Percentiles rank a stretch among this genome's conserved stretches.
phyloP scores from a whole-genome alignment of 1,140 invertebrate species.

The Drosophila ohnishii region DNA sequence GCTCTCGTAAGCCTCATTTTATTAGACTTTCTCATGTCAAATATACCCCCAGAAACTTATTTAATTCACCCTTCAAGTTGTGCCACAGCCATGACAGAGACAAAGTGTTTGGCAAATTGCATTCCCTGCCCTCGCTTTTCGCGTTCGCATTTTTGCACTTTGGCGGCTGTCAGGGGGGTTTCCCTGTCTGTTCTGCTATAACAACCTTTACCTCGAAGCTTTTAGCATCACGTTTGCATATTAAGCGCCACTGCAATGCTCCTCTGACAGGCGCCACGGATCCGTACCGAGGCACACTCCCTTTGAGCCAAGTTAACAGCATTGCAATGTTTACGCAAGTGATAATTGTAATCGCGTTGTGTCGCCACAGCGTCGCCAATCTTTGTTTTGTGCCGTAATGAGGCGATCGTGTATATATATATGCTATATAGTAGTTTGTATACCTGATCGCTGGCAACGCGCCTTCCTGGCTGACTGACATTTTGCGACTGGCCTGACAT shows the following conservation, averaged over 20 bases:
- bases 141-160: constrained; percentile 71
- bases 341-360: constrained; percentile 66
- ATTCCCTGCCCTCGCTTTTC: constrained; percentile 57
- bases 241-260: constrained; percentile 52
- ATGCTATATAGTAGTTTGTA: constrained; percentile 2
- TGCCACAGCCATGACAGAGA: constrained; percentile 33
- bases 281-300: constrained; percentile 27
- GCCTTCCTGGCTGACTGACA: constrained; percentile 52
- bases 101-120: constrained; percentile 54
- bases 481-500: constrained; percentile 59
- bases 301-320: constrained; percentile 60
- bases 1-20: not conserved
- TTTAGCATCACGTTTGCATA: constrained; percentile 72
- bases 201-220: constrained; percentile 29
- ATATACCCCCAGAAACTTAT: constrained; percentile 6
- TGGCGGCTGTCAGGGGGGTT: constrained; percentile 45
- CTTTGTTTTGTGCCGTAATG: constrained; percentile 56
- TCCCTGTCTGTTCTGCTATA: constrained; percentile 1
- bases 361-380: constrained; percentile 63
- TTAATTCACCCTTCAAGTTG: constrained; percentile 2
- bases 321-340: constrained; percentile 76
- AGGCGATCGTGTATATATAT: constrained; percentile 25
- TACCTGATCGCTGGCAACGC: constrained; percentile 22
- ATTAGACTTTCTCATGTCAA: constrained; percentile 2
- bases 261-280: constrained; percentile 61